These are phyloP conservation scores for Drosophila parthenogenetica DNA, from an alignment of 2,888 invertebrate genomes.

Conservation along the genomic window DNA sequence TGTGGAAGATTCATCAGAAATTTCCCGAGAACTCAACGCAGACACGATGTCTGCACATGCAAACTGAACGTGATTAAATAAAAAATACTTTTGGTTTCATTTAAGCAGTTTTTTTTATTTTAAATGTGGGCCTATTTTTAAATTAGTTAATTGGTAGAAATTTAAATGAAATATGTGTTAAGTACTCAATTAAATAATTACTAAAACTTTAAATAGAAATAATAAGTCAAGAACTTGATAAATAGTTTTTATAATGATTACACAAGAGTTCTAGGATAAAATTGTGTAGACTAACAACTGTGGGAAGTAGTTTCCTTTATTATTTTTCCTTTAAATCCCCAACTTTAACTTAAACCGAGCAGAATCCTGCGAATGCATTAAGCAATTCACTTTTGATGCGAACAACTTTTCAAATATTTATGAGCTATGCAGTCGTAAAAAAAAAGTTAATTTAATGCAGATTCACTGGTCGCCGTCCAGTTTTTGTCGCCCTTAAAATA, in stretches of 20 bases:
- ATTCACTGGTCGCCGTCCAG: slow-evolving; percentile 4
- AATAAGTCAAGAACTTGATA: too few relatives aligned
- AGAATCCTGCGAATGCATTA: background rate
- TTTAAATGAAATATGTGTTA: background rate
- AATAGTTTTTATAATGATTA: too few relatives aligned
- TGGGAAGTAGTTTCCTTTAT: too few relatives aligned
- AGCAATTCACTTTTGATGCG: slow-evolving; percentile 15
- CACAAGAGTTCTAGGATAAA: too few relatives aligned
- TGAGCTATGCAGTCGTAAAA: slow-evolving; percentile 35
- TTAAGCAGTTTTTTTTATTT: background rate
- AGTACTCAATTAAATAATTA: too few relatives aligned
- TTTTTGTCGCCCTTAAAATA: slow-evolving; percentile 34
- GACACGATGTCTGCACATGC: slow-evolving; percentile 70
- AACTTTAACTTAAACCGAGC: background rate
- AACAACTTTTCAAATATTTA: slow-evolving; percentile 32
- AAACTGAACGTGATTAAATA: slow-evolving; percentile 30
- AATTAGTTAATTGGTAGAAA: background rate
- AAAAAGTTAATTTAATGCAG: slow-evolving; percentile 27
- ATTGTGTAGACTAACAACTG: too few relatives aligned
- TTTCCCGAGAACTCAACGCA: slow-evolving; percentile 29
- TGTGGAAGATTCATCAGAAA: slow-evolving; percentile 4
- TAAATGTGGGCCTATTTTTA: too few relatives aligned
- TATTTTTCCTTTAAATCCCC: background rate
- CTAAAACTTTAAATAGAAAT: too few relatives aligned
- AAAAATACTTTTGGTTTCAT: background rate